These are phyloP conservation scores for Scaptodrosophila latifasciaeformis DNA, from an alignment of 2,888 invertebrate genomes.

Conservation along the genomic window DNA sequence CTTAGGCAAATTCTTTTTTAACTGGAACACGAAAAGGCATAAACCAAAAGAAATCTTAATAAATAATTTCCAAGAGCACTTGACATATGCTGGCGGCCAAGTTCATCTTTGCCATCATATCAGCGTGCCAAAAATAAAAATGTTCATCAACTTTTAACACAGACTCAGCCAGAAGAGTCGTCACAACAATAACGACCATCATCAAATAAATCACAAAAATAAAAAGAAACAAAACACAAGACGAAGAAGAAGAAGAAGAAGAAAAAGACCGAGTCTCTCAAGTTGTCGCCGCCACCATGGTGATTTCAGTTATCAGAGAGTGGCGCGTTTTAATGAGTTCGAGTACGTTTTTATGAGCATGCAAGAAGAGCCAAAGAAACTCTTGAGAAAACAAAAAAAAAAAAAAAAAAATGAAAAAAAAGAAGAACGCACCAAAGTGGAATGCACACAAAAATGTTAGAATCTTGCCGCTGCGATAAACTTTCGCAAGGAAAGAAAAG, in stretches of 20 bases:
- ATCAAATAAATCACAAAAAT: slow-evolving; percentile 56
- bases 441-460: slow-evolving; percentile 68
- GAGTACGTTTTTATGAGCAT: slow-evolving; percentile 65
- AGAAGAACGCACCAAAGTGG: slow-evolving; percentile 67
- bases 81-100: no score
- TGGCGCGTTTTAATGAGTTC: slow-evolving; percentile 67
- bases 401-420: no score
- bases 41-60: no score
- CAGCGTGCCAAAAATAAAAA: neutral
- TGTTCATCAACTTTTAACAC: no score
- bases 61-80: no score
- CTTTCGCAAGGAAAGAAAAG: slow-evolving; percentile 49
- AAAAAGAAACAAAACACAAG: slow-evolving; percentile 41
- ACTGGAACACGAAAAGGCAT: no score
- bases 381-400: slow-evolving; percentile 46
- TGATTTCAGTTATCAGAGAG: slow-evolving; percentile 66
- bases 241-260: slow-evolving; percentile 52
- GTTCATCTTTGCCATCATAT: neutral
- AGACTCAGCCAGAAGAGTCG: no score
- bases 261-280: slow-evolving; percentile 6
- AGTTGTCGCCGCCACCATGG: slow-evolving; percentile 19
- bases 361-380: slow-evolving; percentile 41
- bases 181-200: slow-evolving; percentile 24
- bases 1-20: no score
- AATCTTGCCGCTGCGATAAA: slow-evolving; percentile 65